Base-by-base conservation (phyloP, 2,888 invertebrate genomes). In the Phoenoteleia sp. region DNA sequence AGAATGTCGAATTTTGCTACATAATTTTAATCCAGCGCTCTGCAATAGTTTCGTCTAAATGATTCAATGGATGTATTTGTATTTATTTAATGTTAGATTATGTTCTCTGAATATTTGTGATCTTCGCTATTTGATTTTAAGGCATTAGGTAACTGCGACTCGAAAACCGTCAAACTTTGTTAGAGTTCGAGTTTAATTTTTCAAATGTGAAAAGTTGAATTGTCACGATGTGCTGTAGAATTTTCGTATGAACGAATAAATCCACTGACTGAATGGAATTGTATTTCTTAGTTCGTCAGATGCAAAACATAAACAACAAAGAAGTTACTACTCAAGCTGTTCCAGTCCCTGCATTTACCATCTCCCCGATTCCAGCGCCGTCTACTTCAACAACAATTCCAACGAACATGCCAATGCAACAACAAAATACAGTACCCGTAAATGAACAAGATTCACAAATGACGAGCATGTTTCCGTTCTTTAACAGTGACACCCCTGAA, bases 221-320 rank as follows among this genome's bases (percentile, higher is more conserved):
- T n/a, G n/a, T n/a, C n/a, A 36, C 25, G 52, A 75, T 75, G 64
- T 75, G 75, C 75, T 75, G 75, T 64, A 75, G 64, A 62, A 52
- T 39, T 60, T 62, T 39, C 13, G 5, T 42, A 64, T 75, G 42
- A 42, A 15, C 17, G 52, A 64, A 75, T 75, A 64, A 75, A 75
- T 27, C 27, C 6, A 66, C n/a, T 33, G 42, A 69, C 49, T 69
- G 42, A 54, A 42, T 19, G n/a, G 39, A 39, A 39, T 7, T 72
- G 3, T 39, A 33, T 69, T 77, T 58, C 15, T 66, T 60, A 77
- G 77, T n/a, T 49, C 77, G 67, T 9, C 76, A 67, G 56, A 27
- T 13, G 17, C 58, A 54, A 60, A 60, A 47, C 49, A 9, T 27
- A 33, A 58, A 19, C 47, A 69, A 42, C 52, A 77, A 77, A 69